Evolutionary conservation across 2,113 vertebrate genomes (phyloP), one percentile per base, ranked within the genome.

Genomic region (Eonycteris spelaea): DNA sequence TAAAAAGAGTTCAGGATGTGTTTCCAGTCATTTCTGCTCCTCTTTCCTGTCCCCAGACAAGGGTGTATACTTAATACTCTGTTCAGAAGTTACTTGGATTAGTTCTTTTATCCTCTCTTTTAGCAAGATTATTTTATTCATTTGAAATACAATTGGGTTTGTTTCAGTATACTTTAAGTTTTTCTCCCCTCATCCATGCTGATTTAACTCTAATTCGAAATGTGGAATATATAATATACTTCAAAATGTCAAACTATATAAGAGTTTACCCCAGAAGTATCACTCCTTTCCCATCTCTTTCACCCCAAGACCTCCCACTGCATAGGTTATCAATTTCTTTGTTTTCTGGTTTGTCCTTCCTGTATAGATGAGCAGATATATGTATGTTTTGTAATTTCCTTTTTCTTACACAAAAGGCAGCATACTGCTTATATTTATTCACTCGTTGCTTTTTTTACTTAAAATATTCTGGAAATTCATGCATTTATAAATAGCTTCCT

Each of bases 21-120:
- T 86, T 94, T 59, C 15, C 5, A 21, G 40, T 67, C 28, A 3
- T 83, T n/a, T 35, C 4, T 45, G n/a, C 1, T 14, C 40, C 43
- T 51, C 11, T 30, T 10, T 48, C 1, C 3, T 71, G 7, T 6
- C 21, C 33, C 26, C 3, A 2, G 14, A 7, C 0, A 2, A 38
- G 53, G 18, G 51, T 33, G 5, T 40, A 5, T 21, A 12, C 53
- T 75, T 13, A 63, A 0, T 75, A 57, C 14, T 48, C 30, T 89
- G 73, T 67, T 80, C 38, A 86, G 83, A 70, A 53, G 14, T 71
- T 86, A 71, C 19, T 80, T 65, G 65, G 5, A 12, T 77, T 65
- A 35, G 45, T 71, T 74, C 28, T 59, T 85, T 80, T 26, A 57
- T 55, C 1, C 9, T 79, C 14, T 18, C 59, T 74, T 68, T 94